phyloP scores from a whole-genome alignment of 2,888 invertebrate genomes.

The Syritta pipiens region DNA sequence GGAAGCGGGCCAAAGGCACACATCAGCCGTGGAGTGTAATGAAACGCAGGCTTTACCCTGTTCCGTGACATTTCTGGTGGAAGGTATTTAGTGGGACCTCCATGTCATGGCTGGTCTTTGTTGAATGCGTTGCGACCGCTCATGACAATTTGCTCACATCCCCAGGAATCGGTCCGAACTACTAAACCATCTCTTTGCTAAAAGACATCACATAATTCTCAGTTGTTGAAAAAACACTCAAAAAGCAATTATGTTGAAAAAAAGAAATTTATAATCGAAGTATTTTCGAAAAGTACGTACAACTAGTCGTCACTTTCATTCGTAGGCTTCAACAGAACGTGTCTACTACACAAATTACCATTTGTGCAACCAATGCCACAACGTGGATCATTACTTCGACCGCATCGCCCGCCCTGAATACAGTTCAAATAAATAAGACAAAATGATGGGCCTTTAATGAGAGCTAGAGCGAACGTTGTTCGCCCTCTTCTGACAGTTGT shows the following conservation, averaged over 20 bases:
- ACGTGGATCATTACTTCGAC: conserved; percentile 54
- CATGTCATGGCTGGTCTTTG: conserved; percentile 39
- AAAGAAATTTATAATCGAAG: neutral
- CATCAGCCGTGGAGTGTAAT: conserved; percentile 23
- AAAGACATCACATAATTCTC: too few relatives aligned
- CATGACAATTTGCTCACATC: too few relatives aligned
- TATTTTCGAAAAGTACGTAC: conserved; percentile 40
- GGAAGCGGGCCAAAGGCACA: conserved; percentile 18
- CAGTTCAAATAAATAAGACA: conserved; percentile 56
- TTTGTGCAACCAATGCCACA: conserved; percentile 37
- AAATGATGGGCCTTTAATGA: conserved; percentile 62
- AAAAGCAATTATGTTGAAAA: neutral
- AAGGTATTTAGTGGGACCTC: conserved; percentile 17
- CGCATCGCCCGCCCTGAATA: conserved; percentile 46
- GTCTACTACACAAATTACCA: conserved; percentile 44
- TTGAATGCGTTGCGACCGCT: too few relatives aligned
- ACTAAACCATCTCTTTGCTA: neutral
- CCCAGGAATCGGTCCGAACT: neutral
- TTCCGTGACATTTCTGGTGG: conserved; percentile 39
- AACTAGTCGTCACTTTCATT: conserved; percentile 23
- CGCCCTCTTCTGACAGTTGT: conserved; percentile 51
- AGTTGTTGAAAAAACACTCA: too few relatives aligned
- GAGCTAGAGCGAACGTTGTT: conserved; percentile 41
- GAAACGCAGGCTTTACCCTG: conserved; percentile 29
- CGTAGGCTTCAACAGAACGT: conserved; percentile 38